Conservation (phyloP, 2,888 invertebrate species). For the Tanypteryx hageni region DNA sequence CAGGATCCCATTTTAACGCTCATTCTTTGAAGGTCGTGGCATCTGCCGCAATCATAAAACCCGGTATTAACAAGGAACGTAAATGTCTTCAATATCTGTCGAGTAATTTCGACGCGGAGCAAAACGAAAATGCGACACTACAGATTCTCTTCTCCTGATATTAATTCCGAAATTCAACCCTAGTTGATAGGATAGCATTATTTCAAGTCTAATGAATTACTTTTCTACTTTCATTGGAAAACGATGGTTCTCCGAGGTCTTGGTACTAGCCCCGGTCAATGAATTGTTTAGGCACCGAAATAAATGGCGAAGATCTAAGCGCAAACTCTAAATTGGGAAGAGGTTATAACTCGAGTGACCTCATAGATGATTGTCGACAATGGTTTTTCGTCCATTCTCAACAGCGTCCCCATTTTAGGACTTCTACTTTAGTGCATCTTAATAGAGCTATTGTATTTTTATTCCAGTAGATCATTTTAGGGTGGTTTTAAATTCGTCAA, state of each 20-base stretch:
- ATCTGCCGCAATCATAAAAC: constrained; percentile 35
- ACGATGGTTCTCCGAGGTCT: neutral
- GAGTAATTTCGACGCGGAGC: neutral
- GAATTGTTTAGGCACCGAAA: too few species aligned
- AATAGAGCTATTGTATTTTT: too few species aligned
- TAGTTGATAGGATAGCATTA: neutral
- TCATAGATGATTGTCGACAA: neutral
- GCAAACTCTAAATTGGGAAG: neutral
- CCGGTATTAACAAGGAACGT: constrained; percentile 4
- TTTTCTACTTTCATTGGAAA: neutral
- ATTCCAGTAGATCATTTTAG: too few species aligned
- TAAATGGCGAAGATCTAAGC: too few species aligned
- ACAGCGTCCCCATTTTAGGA: neutral
- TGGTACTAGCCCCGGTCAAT: neutral
- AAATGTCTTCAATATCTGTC: constrained; percentile 3
- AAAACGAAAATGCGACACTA: neutral
- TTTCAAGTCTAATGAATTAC: neutral
- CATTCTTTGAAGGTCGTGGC: neutral
- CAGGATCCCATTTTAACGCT: neutral
- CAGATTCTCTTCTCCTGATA: neutral
- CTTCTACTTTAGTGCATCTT: too few species aligned
- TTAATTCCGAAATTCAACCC: neutral
- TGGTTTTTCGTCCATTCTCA: neutral
- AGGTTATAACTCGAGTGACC: neutral
- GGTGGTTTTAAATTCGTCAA: too few species aligned